These are phyloP conservation scores for Artibeus jamaicensis DNA, from an alignment of 2,797 vertebrate species.

Conservation along the genomic window DNA sequence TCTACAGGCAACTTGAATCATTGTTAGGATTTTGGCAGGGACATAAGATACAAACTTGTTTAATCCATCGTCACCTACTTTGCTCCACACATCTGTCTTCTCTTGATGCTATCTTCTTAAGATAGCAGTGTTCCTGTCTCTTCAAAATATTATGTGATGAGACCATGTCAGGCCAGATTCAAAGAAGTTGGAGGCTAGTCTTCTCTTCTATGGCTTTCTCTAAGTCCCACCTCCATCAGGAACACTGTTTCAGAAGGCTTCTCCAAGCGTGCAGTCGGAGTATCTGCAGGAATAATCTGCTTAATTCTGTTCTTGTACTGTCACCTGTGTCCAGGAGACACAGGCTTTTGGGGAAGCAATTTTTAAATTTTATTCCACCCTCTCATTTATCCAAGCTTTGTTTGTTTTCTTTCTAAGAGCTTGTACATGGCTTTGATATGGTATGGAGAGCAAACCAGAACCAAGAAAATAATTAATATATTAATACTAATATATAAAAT, in stretches of 20 bases:
- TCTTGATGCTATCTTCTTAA: not conserved
- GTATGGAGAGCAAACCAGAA: not conserved
- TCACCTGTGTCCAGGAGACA: not conserved
- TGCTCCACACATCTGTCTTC: not conserved
- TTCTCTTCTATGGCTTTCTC: not conserved
- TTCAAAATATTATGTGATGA: not conserved
- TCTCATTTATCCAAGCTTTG: not conserved
- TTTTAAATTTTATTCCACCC: not conserved
- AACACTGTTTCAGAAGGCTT: not conserved
- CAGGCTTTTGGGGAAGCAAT: not conserved
- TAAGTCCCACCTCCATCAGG: not conserved
- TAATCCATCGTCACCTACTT: not conserved
- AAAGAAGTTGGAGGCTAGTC: not conserved
- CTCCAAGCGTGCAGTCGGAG: not conserved
- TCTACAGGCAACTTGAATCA: not conserved
- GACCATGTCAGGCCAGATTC: not conserved
- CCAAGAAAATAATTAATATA: not conserved
- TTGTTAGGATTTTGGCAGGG: not conserved
- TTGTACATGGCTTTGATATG: not conserved
- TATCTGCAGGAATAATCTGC: not conserved
- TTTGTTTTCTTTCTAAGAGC: not conserved
- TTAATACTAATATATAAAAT: not conserved
- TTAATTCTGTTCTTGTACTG: not conserved
- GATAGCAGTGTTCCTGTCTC: not conserved
- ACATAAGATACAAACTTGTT: not conserved